Evolutionary conservation across 2,113 vertebrate genomes (phyloP), one percentile per base, ranked within the genome.

Genomic region (Pleuronectes platessa): DNA sequence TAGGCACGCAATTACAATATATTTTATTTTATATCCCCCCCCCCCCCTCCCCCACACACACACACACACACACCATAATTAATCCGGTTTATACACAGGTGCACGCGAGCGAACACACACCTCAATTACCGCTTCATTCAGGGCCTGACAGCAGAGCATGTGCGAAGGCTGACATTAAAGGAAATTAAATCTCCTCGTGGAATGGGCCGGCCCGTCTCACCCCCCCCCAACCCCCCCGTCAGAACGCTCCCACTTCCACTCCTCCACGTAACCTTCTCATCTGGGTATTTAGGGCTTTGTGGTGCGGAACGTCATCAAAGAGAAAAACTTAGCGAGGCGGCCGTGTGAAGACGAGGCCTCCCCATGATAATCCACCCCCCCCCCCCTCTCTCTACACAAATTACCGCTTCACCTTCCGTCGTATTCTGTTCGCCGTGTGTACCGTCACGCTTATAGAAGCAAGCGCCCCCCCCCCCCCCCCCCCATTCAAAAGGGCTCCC

Each of bases 251-350:
- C 79, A 45, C 87, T 89, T 82, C 88, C 81, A 74, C 85, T 86
- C 79, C 85, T 84, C 87, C 85, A 75, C 23, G 31, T 87, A 90
- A 91, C 90, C 92, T 91, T 83, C 87, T 92, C 90, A 87, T 91
- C 86, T 87, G 88, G 87, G 86, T 90, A 87, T 90, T 91, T 90
- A 85, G 80, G 80, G 88, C 89, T 93, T 91, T 92, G 90, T 90
- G 88, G 82, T 65, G 84, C 74, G 61, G 89, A 90, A 90, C 86
- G 76, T 83, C 90, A 90, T 91, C 86, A 93, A 90, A 92, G 91
- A 62, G 67, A n/a, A 81, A 74, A 93, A 88, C 66, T 83, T 79
- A 88, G 81, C 55, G 58, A 82, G 78, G 78, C 70, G 77, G 83
- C 85, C 75, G 70, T 51, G 86, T 58, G 45, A 78, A 77, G 63